Percentiles rank a stretch among this genome's conserved stretches.
These are phyloP conservation scores for Carollia perspicillata DNA, from an alignment of 2,113 vertebrate species.

Conservation along the genomic window DNA sequence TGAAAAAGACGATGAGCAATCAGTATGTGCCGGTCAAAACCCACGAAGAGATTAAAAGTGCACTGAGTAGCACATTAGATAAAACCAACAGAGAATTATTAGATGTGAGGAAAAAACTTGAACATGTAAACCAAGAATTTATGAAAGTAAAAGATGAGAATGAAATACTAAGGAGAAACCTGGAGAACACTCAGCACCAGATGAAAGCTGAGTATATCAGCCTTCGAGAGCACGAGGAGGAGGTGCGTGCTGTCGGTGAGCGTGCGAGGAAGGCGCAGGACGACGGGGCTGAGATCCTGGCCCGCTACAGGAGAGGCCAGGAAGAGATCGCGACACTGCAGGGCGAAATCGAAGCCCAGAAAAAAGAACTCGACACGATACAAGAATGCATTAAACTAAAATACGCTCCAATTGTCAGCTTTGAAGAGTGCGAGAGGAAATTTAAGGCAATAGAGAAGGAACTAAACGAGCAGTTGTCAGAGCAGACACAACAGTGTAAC, in stretches of 20 bases:
- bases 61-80: constrained; percentile 83
- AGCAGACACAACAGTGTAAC: constrained; percentile 78
- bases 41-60: constrained; percentile 83
- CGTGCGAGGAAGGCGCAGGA: constrained; percentile 67
- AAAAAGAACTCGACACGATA: constrained; percentile 92
- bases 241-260: constrained; percentile 65
- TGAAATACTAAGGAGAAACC: constrained; percentile 81
- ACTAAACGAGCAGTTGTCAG: constrained; percentile 80
- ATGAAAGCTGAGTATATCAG: constrained; percentile 83
- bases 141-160: constrained; percentile 86
- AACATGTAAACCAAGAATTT: constrained; percentile 81
- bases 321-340: constrained; percentile 86
- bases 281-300: neutral
- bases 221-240: constrained; percentile 80
- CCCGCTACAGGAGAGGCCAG: constrained; percentile 77
- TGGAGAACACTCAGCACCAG: constrained; percentile 81
- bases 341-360: constrained; percentile 90
- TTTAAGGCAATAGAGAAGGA: constrained; percentile 82
- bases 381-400: constrained; percentile 92
- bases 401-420: constrained; percentile 85
- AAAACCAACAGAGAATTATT: constrained; percentile 83
- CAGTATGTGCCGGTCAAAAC: constrained; percentile 85
- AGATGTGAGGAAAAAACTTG: constrained; percentile 81
- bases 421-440: constrained; percentile 86
- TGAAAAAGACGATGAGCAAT: constrained; percentile 82